A percentile compares a stretch with the other conserved stretches of the same genome.
Conservation (phyloP, 2,888 invertebrate genomes). For the Neoaliturus tenellus region DNA sequence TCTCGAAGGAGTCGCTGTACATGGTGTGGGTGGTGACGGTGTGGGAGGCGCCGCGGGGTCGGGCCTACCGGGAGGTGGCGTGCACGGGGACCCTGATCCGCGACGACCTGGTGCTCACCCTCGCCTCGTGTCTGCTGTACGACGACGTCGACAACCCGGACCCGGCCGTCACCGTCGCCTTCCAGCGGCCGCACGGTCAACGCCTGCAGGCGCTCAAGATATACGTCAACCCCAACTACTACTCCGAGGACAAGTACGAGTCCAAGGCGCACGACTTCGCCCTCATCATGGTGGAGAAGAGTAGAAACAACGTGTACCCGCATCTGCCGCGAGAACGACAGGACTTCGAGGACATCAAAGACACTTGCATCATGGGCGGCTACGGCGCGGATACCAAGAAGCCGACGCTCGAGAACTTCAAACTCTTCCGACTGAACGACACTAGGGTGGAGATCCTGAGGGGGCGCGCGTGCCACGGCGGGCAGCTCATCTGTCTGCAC, state of each 20-base stretch:
- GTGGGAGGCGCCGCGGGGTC: neutral
- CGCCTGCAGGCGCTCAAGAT: neutral
- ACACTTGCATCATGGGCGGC: neutral
- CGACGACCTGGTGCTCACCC: neutral
- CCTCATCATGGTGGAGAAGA: neutral
- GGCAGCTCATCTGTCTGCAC: neutral
- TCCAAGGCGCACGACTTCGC: neutral
- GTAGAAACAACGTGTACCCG: neutral
- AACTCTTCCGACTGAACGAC: neutral
- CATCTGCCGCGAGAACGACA: neutral
- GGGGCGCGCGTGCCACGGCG: neutral
- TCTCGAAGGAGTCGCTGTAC: neutral
- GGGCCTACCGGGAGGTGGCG: neutral
- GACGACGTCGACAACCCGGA: neutral
- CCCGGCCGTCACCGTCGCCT: neutral
- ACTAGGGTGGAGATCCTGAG: neutral
- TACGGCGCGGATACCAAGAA: neutral
- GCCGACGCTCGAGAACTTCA: neutral
- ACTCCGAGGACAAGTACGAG: neutral
- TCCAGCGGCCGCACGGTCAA: neutral
- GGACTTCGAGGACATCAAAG: neutral
- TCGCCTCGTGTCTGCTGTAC: neutral
- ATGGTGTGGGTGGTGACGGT: neutral
- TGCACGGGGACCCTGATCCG: neutral
- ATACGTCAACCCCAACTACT: slow-evolving; percentile 2